Evolutionary conservation across 2,888 invertebrate genomes (phyloP).

Genomic region (Ennomos erosarius): DNA sequence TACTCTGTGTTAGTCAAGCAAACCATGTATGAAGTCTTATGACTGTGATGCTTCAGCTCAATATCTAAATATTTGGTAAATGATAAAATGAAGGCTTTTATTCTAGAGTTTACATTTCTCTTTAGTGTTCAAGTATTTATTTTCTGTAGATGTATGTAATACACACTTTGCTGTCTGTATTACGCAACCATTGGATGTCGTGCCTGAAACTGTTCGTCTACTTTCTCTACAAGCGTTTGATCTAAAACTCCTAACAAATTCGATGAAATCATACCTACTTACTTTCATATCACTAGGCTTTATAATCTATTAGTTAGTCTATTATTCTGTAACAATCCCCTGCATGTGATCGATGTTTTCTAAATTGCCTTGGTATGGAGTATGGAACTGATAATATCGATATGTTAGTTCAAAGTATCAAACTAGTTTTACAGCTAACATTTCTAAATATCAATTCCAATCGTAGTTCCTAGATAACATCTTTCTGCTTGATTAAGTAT

Average conservation of each 20-base stretch:
- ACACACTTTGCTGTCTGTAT: neutral
- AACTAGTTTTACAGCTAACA: constrained; percentile 11
- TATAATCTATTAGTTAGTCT: constrained; percentile 18
- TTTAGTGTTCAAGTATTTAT: no score
- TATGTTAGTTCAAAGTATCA: constrained; percentile 40
- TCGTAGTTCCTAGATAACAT: constrained; percentile 2
- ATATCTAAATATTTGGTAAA: no score
- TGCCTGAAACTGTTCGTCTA: constrained; percentile 31
- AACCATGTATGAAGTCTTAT: no score
- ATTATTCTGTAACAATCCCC: constrained; percentile 27
- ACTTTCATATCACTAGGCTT: constrained; percentile 12
- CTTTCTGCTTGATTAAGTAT: constrained; percentile 16
- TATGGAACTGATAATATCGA: constrained; percentile 43
- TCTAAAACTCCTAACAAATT: constrained; percentile 43
- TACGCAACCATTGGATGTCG: constrained; percentile 29
- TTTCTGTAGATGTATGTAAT: no score
- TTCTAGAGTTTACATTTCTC: no score
- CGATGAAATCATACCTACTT: constrained; percentile 38
- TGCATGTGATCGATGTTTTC: constrained; percentile 48
- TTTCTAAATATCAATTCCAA: constrained; percentile 7
- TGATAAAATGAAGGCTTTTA: no score
- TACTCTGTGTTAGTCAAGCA: no score
- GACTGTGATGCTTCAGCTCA: no score
- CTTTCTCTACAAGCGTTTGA: constrained; percentile 48
- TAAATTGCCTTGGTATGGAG: constrained; percentile 33